Conservation (phyloP, 1,140 invertebrate genomes). For the Bombus superbus region DNA sequence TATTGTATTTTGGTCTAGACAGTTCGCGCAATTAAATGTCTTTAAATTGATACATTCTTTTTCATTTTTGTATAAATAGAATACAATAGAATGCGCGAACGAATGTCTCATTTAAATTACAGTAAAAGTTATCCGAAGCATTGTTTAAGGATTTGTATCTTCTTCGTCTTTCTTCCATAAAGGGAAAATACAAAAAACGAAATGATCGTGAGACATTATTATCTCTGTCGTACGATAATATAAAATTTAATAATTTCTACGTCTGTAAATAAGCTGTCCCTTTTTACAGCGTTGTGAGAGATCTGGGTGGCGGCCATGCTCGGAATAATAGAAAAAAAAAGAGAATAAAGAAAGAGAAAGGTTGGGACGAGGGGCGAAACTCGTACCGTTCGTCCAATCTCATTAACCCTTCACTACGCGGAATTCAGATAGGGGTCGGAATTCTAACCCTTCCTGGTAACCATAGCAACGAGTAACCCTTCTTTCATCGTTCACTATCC, state of each 20-base stretch:
- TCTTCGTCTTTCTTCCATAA: background rate
- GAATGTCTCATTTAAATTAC: too few species aligned
- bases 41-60: too few species aligned
- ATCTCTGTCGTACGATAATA: background rate
- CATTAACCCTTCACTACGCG: conserved; percentile 79
- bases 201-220: background rate
- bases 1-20: too few species aligned
- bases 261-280: background rate
- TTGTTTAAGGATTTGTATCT: too few species aligned
- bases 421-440: conserved; percentile 61
- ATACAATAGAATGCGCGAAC: too few species aligned
- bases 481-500: conserved; percentile 67
- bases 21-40: too few species aligned
- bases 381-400: conserved; percentile 76
- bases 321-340: conserved; percentile 42
- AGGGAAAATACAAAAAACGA: background rate
- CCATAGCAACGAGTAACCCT: conserved; percentile 78
- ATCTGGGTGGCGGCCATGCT: conserved; percentile 53
- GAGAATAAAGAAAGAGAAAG: conserved; percentile 16
- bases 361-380: conserved; percentile 21
- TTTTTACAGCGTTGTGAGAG: background rate
- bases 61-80: too few species aligned
- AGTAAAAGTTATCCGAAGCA: too few species aligned
- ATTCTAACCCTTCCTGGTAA: conserved; percentile 78
- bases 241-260: background rate